phyloP scores from a whole-genome alignment of 1,140 invertebrate genomes.

The Mylabris phalerata region DNA sequence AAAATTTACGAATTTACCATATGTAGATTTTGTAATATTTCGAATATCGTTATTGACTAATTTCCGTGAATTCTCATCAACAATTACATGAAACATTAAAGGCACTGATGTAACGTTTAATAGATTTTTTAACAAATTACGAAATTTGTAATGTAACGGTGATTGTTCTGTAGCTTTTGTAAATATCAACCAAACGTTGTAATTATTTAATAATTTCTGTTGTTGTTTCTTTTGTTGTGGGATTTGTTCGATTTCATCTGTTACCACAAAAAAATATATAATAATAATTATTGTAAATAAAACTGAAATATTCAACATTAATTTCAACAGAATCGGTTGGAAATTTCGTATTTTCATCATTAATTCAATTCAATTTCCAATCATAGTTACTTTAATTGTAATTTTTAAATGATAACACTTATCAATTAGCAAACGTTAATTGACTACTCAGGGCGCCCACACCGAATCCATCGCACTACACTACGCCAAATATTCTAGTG shows the following conservation, averaged over 20 bases:
- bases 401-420: too few species aligned
- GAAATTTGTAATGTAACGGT: slow-evolving; percentile 35
- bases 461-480: too few species aligned
- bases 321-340: not conserved
- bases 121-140: slow-evolving; percentile 35
- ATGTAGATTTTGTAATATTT: slow-evolving; percentile 38
- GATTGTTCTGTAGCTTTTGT: slow-evolving; percentile 37
- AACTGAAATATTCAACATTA: slow-evolving; percentile 4
- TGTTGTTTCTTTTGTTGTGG: not conserved
- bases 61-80: slow-evolving; percentile 55
- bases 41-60: slow-evolving; percentile 52
- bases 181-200: slow-evolving; percentile 40
- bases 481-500: too few species aligned
- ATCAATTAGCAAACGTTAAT: too few species aligned
- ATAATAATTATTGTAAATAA: not conserved
- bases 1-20: slow-evolving; percentile 42
- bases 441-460: too few species aligned
- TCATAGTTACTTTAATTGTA: not conserved
- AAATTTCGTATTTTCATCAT: not conserved
- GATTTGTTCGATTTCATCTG: not conserved
- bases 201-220: slow-evolving; percentile 19
- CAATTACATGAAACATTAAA: slow-evolving; percentile 61
- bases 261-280: slow-evolving; percentile 5
- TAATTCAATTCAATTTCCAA: not conserved
- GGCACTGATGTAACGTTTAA: slow-evolving; percentile 41